Evolutionary conservation across 2,113 vertebrate species (phyloP).

Genomic region (Sorex fumeus): DNA sequence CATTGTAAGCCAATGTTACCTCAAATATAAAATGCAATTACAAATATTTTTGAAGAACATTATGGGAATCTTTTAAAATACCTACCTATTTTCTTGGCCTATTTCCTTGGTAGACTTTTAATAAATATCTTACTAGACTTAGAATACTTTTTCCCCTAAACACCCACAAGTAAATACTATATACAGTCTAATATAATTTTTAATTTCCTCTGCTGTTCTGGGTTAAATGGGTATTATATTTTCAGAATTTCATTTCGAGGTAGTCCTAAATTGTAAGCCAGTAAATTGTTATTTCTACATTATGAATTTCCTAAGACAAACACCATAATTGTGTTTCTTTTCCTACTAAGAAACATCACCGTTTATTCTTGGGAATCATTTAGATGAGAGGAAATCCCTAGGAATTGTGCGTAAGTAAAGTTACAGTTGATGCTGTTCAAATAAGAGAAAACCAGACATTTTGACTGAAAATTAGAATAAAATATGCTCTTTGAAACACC

Average conservation of each 20-base stretch:
- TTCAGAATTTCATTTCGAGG: constrained; percentile 72
- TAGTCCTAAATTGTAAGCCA: constrained; percentile 86
- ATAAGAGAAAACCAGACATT: constrained; percentile 45
- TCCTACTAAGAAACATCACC: constrained; percentile 80
- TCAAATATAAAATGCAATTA: neutral
- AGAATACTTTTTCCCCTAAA: neutral
- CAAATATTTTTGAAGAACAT: constrained; percentile 33
- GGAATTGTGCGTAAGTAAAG: constrained; percentile 26
- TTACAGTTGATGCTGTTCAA: constrained; percentile 53
- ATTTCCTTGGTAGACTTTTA: neutral
- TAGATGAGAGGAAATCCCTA: constrained; percentile 79
- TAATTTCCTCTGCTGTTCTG: constrained; percentile 59
- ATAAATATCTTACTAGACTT: constrained; percentile 40
- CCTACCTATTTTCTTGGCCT: neutral
- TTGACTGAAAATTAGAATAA: constrained; percentile 64
- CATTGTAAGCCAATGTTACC: neutral
- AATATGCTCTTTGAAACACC: constrained; percentile 75
- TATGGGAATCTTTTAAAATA: neutral
- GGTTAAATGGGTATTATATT: constrained; percentile 62
- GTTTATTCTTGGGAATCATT: constrained; percentile 86
- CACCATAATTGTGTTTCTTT: constrained; percentile 85
- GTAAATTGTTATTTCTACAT: constrained; percentile 84
- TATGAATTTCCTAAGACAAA: constrained; percentile 89
- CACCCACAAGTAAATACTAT: constrained; percentile 40
- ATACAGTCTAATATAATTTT: constrained; percentile 55